These are phyloP conservation scores for Lanius collurio DNA, from an alignment of 2,113 vertebrate species.

Conservation along the genomic window DNA sequence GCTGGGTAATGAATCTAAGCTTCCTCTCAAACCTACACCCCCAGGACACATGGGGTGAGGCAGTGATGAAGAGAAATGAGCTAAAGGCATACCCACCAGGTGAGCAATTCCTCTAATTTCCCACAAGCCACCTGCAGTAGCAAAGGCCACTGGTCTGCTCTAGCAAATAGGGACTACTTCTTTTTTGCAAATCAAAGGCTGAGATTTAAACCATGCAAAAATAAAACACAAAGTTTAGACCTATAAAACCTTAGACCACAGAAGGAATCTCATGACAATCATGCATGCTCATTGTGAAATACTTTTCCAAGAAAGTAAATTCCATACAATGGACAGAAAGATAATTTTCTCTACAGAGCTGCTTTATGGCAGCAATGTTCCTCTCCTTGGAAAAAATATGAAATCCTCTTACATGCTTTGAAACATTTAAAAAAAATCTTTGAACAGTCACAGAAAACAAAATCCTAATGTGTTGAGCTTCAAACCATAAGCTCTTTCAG, in stretches of 20 bases:
- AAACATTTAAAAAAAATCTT: not conserved
- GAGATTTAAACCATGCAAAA: not conserved
- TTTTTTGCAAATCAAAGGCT: not conserved
- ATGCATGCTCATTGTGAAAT: not conserved
- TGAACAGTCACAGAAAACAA: not conserved
- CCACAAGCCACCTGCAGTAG: not conserved
- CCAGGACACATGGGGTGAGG: not conserved
- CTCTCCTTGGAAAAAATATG: not conserved
- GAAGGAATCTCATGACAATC: not conserved
- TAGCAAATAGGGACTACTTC: not conserved
- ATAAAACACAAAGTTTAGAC: not conserved
- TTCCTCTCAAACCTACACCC: not conserved
- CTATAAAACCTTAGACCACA: not conserved
- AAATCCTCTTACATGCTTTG: not conserved
- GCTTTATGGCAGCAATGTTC: not conserved
- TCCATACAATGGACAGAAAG: not conserved
- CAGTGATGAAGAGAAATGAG: constrained; percentile 27
- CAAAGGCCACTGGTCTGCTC: not conserved
- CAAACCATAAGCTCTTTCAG: not conserved
- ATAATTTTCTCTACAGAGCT: not conserved
- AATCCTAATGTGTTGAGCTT: not conserved
- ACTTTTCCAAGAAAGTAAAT: not conserved
- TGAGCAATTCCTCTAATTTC: constrained; percentile 29
- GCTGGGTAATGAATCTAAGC: constrained; percentile 10
- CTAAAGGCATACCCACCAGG: not conserved